Evolutionary conservation across 37 sponge, comb jelly and placozoan species (phyloP), one percentile per base, ranked within the genome.

Genomic region (Oopsacas minuta): DNA sequence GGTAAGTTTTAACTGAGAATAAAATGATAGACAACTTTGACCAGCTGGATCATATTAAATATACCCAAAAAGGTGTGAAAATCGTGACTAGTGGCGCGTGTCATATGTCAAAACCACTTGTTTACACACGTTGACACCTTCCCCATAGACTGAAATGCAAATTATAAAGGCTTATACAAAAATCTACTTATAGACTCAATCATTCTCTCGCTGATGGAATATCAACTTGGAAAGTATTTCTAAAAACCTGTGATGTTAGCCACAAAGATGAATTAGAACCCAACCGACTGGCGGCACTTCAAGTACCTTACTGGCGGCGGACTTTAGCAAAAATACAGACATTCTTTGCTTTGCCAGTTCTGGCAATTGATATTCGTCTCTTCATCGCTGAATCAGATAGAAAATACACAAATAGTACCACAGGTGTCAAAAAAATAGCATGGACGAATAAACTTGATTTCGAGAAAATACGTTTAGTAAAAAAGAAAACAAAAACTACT

Each of bases 401-500:
- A 12, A 10, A n/a, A n/a, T 61, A 61, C 28, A n/a, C 30, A 5
- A 34, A 61, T 34, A 34, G 22, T 20, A 12, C 28, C 22, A 61
- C 75, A 20, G 75, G 75, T 25, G 75, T 25, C 1, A 61, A 61
- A n/a, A 61, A n/a, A n/a, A 34, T 61, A 20, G 75, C 22, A 25
- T 61, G 75, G 75, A 61, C 75, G 28, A 61, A 61, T 34, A 61
- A 61, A 5, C 7, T 61, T n/a, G 75, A 61, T 61, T 61, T 61
- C 22, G 75, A 61, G 22, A 61, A 61, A 12, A 61, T 61, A 10
- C 75, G 75, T 32, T 7, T 3, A 61, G 30, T 61, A 5, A 61
- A 61, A 61, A 3, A 12, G 75, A 61, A 61, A 61, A 61, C 75
- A n/a, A 61, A 61, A 3, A 61, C 75, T 25, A 61, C 17, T 25